phyloP scores from a whole-genome alignment of 2,797 vertebrate species.

The Cirrhinus mrigala region DNA sequence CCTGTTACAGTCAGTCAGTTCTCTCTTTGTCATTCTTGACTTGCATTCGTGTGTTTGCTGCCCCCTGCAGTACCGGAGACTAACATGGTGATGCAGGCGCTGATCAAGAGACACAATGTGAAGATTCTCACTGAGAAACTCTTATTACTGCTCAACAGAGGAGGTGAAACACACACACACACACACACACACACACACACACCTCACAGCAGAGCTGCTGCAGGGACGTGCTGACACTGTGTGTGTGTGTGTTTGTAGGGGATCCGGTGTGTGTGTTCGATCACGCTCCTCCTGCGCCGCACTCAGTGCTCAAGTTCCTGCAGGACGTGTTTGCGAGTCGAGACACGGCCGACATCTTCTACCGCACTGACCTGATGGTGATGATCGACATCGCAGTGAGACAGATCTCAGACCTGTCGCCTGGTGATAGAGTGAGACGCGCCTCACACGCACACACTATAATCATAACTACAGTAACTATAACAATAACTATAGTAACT shows the following conservation, averaged over 20 bases:
- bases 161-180: conserved; percentile 70
- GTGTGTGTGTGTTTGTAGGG: conserved; percentile 73
- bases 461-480: background rate
- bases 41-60: conserved; percentile 26
- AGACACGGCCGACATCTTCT: conserved; percentile 91
- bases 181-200: background rate
- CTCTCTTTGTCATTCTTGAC: background rate
- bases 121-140: conserved; percentile 96
- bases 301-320: conserved; percentile 95
- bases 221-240: background rate
- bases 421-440: conserved; percentile 88
- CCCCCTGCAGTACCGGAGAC: conserved; percentile 84
- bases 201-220: background rate
- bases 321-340: conserved; percentile 91
- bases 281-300: conserved; percentile 90
- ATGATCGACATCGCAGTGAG: conserved; percentile 97
- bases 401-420: conserved; percentile 95
- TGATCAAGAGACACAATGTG: conserved; percentile 89
- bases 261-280: conserved; percentile 96
- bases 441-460: background rate
- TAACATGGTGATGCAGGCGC: conserved; percentile 92
- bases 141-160: conserved; percentile 93
- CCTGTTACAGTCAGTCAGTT: too few relatives aligned
- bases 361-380: conserved; percentile 98
- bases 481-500: background rate